phyloP scores from a whole-genome alignment of 2,888 invertebrate genomes.

The Cephus runcator region DNA sequence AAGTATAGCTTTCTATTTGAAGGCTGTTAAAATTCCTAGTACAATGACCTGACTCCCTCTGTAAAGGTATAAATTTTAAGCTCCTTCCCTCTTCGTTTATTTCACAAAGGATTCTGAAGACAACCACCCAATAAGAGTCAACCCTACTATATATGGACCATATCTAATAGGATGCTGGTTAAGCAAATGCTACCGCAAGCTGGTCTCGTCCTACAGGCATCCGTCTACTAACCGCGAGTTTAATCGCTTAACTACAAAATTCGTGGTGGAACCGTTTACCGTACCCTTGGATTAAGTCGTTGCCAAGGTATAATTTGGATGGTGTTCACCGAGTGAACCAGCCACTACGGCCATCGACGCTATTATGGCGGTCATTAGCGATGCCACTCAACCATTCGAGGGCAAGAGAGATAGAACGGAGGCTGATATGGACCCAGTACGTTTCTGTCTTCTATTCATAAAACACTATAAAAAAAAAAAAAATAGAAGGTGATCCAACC shows the following conservation, averaged over 20 bases:
- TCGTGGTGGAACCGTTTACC: constrained; percentile 10
- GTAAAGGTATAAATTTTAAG: not conserved
- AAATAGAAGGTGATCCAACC: not conserved
- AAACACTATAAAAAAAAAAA: not conserved
- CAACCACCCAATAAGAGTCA: not conserved
- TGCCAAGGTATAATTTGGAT: constrained; percentile 10
- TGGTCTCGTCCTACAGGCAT: not conserved
- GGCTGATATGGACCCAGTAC: not conserved
- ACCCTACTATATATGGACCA: not conserved
- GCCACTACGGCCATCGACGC: constrained; percentile 3
- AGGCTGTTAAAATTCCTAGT: not conserved
- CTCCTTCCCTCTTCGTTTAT: not conserved
- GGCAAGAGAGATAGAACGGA: not conserved
- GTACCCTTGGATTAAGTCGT: constrained; percentile 11
- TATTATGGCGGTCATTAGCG: constrained; percentile 7
- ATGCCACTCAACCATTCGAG: constrained; percentile 2
- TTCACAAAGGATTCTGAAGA: not conserved
- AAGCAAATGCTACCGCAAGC: constrained; percentile 1
- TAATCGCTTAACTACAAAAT: constrained; percentile 2
- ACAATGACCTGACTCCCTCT: not conserved
- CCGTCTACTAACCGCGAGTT: constrained; percentile 1
- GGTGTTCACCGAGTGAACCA: constrained; percentile 5
- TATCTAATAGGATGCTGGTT: constrained; percentile 1
- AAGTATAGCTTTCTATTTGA: not conserved
- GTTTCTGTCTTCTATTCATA: not conserved